Evolutionary conservation across 2,113 vertebrate genomes (phyloP).

Genomic region (Chaetorhynchus papuensis): DNA sequence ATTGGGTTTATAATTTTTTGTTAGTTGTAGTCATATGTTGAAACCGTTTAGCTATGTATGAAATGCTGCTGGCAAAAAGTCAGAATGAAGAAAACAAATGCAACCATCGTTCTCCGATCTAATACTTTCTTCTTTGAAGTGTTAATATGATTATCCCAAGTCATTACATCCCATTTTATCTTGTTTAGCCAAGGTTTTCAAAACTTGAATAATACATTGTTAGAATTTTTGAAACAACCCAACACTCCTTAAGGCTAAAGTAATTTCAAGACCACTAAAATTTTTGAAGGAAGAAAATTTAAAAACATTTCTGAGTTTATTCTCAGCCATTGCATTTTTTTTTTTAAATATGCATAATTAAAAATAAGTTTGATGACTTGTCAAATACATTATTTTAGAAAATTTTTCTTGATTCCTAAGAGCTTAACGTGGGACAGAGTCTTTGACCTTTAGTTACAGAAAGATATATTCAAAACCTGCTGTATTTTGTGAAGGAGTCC

Average conservation of each 20-base stretch:
- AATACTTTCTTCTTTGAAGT: neutral
- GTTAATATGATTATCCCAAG: neutral
- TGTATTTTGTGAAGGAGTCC: neutral
- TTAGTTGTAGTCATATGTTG: neutral
- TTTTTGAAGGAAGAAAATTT: neutral
- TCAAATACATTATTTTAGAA: neutral
- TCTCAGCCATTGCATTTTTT: neutral
- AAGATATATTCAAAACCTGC: neutral
- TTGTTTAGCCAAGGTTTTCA: neutral
- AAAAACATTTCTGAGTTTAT: neutral
- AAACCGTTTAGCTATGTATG: neutral
- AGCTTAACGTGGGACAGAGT: neutral
- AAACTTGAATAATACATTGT: neutral
- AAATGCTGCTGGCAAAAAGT: neutral
- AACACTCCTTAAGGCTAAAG: neutral
- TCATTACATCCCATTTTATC: neutral
- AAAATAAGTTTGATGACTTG: neutral
- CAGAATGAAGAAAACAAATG: neutral
- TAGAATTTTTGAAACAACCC: neutral
- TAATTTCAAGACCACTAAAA: neutral
- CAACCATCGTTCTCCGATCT: neutral
- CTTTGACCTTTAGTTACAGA: neutral
- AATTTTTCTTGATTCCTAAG: neutral
- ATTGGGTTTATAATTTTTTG: neutral
- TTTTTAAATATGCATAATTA: neutral